These are phyloP conservation scores for Zootoca vivipara DNA, from an alignment of 2,113 vertebrate genomes.

Conservation along the genomic window DNA sequence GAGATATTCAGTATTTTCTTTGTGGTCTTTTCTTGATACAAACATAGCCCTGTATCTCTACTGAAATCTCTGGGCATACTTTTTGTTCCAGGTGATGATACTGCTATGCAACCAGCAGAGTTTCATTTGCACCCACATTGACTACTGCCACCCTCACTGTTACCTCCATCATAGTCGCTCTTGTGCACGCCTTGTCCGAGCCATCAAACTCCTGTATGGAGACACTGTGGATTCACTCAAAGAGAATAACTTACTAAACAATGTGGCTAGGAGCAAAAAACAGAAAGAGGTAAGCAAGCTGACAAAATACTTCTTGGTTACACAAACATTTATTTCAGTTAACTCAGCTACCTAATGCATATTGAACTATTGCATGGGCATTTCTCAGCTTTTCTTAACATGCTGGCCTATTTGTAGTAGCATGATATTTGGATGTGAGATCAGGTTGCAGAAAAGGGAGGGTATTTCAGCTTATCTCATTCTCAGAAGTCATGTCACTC, in stretches of 20 bases:
- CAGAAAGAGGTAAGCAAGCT: constrained; percentile 87
- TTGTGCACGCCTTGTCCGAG: constrained; percentile 93
- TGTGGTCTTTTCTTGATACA: neutral
- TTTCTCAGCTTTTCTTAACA: neutral
- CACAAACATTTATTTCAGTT: neutral
- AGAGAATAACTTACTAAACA: constrained; percentile 77
- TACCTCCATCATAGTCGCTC: constrained; percentile 97
- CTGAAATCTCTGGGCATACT: neutral
- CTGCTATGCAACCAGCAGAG: constrained; percentile 98
- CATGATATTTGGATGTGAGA: neutral
- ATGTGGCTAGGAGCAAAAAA: constrained; percentile 86
- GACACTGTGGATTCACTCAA: constrained; percentile 91
- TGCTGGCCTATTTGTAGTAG: neutral
- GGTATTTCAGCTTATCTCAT: neutral
- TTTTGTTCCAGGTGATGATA: constrained; percentile 91
- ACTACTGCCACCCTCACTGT: constrained; percentile 97
- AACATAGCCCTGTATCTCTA: no score
- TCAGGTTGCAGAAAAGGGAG: neutral
- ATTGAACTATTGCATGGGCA: no score
- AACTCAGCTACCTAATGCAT: neutral
- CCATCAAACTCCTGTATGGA: constrained; percentile 95
- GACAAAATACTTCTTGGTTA: neutral
- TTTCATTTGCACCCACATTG: constrained; percentile 96
- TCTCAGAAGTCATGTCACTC: neutral
- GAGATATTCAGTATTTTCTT: neutral